Conservation (phyloP, 1,140 invertebrate species). For the Drosophila novamexicana region DNA sequence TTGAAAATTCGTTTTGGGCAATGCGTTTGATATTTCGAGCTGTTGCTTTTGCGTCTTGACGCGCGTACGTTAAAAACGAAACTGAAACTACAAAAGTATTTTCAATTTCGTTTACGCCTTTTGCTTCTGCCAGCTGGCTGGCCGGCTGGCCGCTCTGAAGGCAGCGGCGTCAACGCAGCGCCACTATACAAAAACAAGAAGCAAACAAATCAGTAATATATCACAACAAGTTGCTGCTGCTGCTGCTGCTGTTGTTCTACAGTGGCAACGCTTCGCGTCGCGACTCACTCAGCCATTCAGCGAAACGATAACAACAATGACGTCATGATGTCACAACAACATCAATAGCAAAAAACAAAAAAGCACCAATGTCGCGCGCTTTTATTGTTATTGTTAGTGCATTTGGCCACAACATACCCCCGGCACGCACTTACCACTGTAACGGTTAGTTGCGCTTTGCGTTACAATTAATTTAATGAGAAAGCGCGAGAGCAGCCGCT, state of each 20-base stretch:
- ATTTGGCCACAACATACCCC: conserved; percentile 21
- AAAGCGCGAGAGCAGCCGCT: conserved; percentile 7
- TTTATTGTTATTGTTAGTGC: conserved; percentile 27
- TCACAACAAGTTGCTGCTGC: conserved; percentile 42
- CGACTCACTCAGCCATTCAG: conserved; percentile 14
- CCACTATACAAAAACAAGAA: conserved; percentile 10
- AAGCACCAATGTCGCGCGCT: conserved; percentile 20
- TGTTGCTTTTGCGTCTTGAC: conserved; percentile 60
- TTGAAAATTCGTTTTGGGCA: conserved; percentile 25
- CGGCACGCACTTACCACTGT: conserved; percentile 22
- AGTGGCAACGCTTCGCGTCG: conserved; percentile 9
- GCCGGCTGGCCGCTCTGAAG: conserved; percentile 17
- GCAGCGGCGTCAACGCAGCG: conserved; percentile 16
- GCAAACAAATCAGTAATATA: conserved; percentile 31
- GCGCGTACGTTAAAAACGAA: conserved; percentile 75
- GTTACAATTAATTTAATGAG: conserved; percentile 33
- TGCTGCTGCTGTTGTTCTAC: neutral
- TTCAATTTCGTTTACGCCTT: conserved; percentile 59
- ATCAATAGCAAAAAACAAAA: conserved; percentile 3
- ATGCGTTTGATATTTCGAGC: conserved; percentile 23
- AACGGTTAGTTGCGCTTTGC: conserved; percentile 18
- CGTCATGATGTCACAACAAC: conserved; percentile 36
- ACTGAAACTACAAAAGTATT: conserved; percentile 69
- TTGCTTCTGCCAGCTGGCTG: conserved; percentile 38
- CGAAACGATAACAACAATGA: conserved; percentile 28